Evolutionary conservation across 2,888 invertebrate genomes (phyloP).

Genomic region (Oscheius sp.): DNA sequence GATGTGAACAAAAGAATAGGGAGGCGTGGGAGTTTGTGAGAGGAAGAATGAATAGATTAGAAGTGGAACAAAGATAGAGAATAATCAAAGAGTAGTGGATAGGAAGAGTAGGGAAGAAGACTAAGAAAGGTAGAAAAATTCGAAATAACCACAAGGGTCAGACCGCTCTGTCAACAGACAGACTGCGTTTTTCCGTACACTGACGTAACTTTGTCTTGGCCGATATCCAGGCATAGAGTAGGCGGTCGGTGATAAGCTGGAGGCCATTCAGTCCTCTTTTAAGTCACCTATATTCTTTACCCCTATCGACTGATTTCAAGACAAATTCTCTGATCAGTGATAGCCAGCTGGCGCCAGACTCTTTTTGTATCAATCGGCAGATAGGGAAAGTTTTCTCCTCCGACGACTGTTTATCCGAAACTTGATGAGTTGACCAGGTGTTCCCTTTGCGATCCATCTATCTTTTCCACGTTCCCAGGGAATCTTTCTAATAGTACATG

Average conservation of each 20-base stretch:
- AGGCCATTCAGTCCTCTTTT: not conserved
- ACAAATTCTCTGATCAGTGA: not conserved
- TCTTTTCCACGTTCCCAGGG: not conserved
- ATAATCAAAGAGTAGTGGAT: no score
- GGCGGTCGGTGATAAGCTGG: not conserved
- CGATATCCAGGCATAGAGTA: not conserved
- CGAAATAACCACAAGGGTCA: conserved; percentile 5
- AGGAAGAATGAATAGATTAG: no score
- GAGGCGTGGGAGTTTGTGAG: no score
- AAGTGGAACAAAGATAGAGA: no score
- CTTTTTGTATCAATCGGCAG: not conserved
- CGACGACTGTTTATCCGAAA: not conserved
- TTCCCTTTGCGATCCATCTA: no score
- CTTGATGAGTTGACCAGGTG: not conserved
- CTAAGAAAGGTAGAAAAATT: no score
- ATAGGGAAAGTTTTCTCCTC: not conserved
- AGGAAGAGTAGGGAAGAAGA: not conserved
- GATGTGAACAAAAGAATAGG: no score
- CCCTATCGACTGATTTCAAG: not conserved
- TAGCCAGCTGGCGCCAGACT: not conserved
- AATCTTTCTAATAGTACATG: not conserved
- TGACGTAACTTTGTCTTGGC: not conserved
- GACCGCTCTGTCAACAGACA: not conserved
- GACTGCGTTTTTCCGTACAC: not conserved
- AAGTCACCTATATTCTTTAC: not conserved